Percentiles rank a stretch among this genome's conserved stretches.
Conservation (phyloP, 2,113 vertebrate species). For the Acrocephalus kingi region DNA sequence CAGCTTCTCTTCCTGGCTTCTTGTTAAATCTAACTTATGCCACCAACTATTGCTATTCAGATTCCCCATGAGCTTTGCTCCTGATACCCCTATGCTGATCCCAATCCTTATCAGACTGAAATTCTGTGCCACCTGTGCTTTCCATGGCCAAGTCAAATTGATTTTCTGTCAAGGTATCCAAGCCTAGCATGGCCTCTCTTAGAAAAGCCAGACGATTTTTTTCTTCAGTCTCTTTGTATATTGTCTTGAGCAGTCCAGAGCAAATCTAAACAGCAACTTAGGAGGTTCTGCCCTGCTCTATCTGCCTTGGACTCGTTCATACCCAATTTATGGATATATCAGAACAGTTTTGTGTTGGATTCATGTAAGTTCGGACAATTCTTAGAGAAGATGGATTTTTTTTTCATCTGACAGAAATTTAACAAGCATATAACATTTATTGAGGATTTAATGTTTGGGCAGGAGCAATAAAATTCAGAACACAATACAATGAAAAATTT, state of each 20-base stretch:
- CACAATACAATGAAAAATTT: not conserved
- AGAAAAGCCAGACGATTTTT: not conserved
- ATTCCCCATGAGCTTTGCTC: not conserved
- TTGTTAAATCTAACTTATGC: not conserved
- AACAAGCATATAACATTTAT: not conserved
- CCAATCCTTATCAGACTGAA: not conserved
- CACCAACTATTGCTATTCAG: not conserved
- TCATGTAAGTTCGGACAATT: not conserved
- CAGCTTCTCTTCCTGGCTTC: not conserved
- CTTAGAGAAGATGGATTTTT: not conserved
- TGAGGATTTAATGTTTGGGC: not conserved
- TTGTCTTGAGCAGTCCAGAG: not conserved
- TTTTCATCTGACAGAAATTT: not conserved
- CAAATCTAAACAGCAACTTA: not conserved
- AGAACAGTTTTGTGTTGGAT: not conserved
- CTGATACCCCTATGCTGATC: rapidly evolving
- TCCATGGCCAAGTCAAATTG: not conserved
- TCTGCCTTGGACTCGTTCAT: not conserved
- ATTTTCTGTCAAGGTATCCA: not conserved
- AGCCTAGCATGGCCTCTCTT: not conserved
- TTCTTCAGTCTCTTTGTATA: not conserved
- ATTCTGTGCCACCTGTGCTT: not conserved
- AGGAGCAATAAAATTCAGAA: not conserved
- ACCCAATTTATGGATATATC: not conserved
- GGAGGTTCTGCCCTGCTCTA: not conserved